phyloP scores from a whole-genome alignment of 2,888 invertebrate species.

The Flabesymbios commensalis region DNA sequence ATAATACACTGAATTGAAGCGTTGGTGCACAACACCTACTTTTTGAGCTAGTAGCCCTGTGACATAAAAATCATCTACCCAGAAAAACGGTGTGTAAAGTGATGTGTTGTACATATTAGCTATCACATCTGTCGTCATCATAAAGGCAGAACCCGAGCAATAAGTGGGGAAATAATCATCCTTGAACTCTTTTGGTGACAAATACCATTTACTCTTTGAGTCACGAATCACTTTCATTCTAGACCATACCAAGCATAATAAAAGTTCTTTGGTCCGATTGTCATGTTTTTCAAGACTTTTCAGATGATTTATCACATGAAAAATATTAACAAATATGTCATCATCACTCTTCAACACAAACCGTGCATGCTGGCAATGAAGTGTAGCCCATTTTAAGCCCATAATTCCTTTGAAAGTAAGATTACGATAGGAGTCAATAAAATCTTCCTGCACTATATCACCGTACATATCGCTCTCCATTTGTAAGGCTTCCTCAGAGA shows the following conservation, averaged over 20 bases:
- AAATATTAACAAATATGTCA: slow-evolving; percentile 63
- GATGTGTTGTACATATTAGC: slow-evolving; percentile 68
- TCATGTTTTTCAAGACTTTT: slow-evolving; percentile 5
- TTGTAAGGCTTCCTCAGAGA: slow-evolving; percentile 42
- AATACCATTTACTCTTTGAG: slow-evolving; percentile 61
- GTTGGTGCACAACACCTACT: slow-evolving; percentile 44
- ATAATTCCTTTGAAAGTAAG: slow-evolving; percentile 63
- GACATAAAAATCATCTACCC: slow-evolving; percentile 89
- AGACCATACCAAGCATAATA: slow-evolving; percentile 60
- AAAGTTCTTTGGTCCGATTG: slow-evolving; percentile 14
- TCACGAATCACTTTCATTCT: slow-evolving; percentile 60
- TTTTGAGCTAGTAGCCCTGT: slow-evolving; percentile 74
- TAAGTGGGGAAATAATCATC: slow-evolving; percentile 60
- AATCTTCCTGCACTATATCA: slow-evolving; percentile 59
- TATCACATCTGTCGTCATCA: slow-evolving; percentile 71
- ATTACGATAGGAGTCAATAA: slow-evolving; percentile 62
- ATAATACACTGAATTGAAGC: slow-evolving; percentile 50
- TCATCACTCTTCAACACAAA: slow-evolving; percentile 63
- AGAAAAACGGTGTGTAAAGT: slow-evolving; percentile 74
- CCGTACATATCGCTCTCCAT: slow-evolving; percentile 52
- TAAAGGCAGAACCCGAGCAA: slow-evolving; percentile 62
- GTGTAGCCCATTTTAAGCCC: slow-evolving; percentile 60
- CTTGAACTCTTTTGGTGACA: slow-evolving; percentile 58
- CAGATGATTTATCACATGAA: slow-evolving; percentile 54
- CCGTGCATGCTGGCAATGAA: slow-evolving; percentile 51